A percentile compares a stretch with the other conserved stretches of the same genome.
Conservation (phyloP, 2,113 vertebrate species). For the Eulemur macaco region DNA sequence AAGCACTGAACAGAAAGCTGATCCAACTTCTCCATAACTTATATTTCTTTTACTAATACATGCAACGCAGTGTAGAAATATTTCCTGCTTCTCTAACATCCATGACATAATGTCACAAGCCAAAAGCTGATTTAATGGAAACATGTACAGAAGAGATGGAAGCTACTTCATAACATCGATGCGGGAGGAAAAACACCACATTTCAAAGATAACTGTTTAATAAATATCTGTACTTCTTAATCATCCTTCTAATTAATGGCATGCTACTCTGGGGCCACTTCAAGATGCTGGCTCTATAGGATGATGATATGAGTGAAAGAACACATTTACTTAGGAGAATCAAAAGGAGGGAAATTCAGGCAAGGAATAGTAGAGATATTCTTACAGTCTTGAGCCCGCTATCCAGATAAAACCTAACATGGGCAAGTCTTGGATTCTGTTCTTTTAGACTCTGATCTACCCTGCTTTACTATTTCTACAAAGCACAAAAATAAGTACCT, state of each 20-base stretch:
- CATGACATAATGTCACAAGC: background rate
- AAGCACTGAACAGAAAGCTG: background rate
- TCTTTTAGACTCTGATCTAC: background rate
- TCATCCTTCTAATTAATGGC: background rate
- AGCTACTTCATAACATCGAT: background rate
- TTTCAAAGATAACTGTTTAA: background rate
- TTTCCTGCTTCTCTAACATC: background rate
- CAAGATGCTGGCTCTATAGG: background rate
- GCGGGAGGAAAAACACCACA: background rate
- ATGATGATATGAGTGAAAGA: background rate
- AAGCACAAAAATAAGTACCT: background rate
- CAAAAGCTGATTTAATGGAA: background rate
- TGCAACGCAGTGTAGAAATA: background rate
- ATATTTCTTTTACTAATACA: background rate
- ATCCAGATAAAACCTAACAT: background rate
- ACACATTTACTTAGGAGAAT: background rate
- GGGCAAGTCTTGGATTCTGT: background rate
- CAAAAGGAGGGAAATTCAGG: background rate
- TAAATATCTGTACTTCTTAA: background rate
- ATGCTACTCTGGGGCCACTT: background rate
- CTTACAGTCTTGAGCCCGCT: background rate
- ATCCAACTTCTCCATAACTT: background rate
- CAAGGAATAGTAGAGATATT: background rate
- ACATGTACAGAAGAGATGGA: background rate
- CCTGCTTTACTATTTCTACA: background rate